These are phyloP conservation scores for Nebria salina DNA, from an alignment of 2,888 invertebrate species.

Conservation along the genomic window DNA sequence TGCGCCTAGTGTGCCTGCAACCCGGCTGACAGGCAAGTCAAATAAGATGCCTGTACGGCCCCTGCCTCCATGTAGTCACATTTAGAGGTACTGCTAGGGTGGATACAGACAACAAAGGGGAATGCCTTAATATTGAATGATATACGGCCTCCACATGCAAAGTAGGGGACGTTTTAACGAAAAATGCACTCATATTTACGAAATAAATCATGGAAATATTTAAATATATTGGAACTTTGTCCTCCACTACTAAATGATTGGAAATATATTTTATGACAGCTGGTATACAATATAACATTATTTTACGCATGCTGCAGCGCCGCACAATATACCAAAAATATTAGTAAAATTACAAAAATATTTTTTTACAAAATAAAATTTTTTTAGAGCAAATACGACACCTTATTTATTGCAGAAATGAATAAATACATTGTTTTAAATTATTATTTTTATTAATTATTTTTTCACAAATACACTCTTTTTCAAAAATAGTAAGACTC, in stretches of 20 bases:
- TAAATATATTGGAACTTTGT: background rate
- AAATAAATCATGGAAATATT: background rate
- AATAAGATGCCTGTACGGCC: conserved; percentile 48
- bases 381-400: no score
- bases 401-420: no score
- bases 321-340: no score
- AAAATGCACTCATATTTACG: conserved; percentile 1
- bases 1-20: conserved; percentile 49
- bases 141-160: background rate
- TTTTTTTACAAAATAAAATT: no score
- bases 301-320: no score
- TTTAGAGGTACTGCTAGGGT: background rate
- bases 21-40: conserved; percentile 47
- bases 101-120: background rate
- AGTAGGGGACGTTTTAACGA: background rate
- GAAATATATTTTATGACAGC: background rate
- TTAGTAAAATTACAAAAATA: no score
- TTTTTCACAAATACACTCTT: no score
- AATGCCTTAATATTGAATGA: conserved; percentile 10
- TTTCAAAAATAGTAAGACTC: no score
- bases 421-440: no score
- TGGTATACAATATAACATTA: background rate
- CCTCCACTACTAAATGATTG: background rate
- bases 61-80: background rate
- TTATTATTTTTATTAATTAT: no score